Evolutionary conservation across 2,113 vertebrate genomes (phyloP).

Genomic region (Saccopteryx bilineata): DNA sequence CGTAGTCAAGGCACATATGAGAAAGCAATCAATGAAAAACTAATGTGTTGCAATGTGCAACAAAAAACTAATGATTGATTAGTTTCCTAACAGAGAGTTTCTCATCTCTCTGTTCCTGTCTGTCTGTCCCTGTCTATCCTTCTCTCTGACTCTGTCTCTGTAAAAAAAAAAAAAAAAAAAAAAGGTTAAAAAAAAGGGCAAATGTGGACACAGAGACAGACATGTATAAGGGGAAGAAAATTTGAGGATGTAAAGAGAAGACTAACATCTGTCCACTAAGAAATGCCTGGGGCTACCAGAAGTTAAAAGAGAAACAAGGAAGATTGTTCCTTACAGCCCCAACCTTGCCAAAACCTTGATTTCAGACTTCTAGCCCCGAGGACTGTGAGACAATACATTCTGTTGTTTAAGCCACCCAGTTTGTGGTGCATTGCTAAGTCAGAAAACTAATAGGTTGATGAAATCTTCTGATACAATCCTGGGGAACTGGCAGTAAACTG

Average conservation of each 20-base stretch:
- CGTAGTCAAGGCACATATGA: too few relatives aligned
- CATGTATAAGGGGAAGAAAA: neutral
- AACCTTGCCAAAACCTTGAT: neutral
- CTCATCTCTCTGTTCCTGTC: too few relatives aligned
- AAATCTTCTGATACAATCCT: neutral
- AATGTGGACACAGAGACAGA: neutral
- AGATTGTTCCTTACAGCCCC: neutral
- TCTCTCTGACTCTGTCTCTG: too few relatives aligned
- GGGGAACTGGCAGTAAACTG: too few relatives aligned
- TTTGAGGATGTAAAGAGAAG: neutral
- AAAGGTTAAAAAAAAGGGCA: neutral
- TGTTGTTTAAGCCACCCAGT: neutral
- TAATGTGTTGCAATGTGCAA: too few relatives aligned
- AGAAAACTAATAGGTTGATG: conserved; percentile 18
- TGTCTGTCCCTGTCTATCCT: too few relatives aligned
- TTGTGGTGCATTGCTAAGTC: neutral
- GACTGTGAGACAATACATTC: neutral
- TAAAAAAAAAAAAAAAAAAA: too few relatives aligned
- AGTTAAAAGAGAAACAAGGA: neutral
- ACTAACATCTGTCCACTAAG: neutral
- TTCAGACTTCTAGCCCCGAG: neutral
- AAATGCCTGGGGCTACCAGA: neutral
- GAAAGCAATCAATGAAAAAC: too few relatives aligned
- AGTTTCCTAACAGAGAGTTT: too few relatives aligned
- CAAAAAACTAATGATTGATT: too few relatives aligned